phyloP scores from a whole-genome alignment of 2,888 invertebrate genomes.

The Scaptomyza cyrtandrae region DNA sequence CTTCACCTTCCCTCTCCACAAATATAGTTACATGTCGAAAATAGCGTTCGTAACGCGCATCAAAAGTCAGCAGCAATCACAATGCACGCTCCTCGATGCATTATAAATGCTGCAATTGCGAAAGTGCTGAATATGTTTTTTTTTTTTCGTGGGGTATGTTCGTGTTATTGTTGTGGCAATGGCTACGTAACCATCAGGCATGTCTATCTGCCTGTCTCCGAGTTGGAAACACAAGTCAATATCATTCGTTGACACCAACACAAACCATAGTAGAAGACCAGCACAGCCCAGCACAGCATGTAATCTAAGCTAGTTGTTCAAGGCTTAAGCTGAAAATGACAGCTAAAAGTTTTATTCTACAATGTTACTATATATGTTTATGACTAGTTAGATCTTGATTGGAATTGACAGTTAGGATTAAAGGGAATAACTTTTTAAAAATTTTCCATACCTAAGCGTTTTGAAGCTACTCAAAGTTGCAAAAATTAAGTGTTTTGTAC shows the following conservation, averaged over 20 bases:
- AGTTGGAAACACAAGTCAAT: conserved; percentile 43
- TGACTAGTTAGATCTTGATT: background rate
- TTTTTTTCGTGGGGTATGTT: conserved; percentile 14
- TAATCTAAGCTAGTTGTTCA: conserved; percentile 20
- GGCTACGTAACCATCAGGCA: conserved; percentile 27
- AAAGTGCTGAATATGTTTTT: conserved; percentile 61
- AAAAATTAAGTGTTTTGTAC: background rate
- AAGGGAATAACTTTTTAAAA: background rate
- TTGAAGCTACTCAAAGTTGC: background rate
- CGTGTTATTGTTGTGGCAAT: conserved; percentile 29
- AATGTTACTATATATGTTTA: background rate
- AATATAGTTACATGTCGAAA: conserved; percentile 57
- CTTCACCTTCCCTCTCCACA: background rate
- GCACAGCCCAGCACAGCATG: conserved; percentile 4
- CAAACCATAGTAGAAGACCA: background rate
- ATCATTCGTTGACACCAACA: conserved; percentile 15
- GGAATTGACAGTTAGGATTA: background rate
- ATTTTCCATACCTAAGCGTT: background rate
- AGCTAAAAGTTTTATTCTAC: conserved; percentile 12
- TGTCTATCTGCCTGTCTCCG: conserved; percentile 28
- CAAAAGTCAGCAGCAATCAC: conserved; percentile 20
- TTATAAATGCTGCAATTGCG: conserved; percentile 74
- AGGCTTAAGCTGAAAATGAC: conserved; percentile 30
- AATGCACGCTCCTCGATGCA: conserved; percentile 66
- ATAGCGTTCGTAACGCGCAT: conserved; percentile 41